Percentiles rank a stretch among this genome's conserved stretches.
These are phyloP conservation scores for Theropithecus gelada DNA, from an alignment of 2,113 vertebrate species.

Conservation along the genomic window DNA sequence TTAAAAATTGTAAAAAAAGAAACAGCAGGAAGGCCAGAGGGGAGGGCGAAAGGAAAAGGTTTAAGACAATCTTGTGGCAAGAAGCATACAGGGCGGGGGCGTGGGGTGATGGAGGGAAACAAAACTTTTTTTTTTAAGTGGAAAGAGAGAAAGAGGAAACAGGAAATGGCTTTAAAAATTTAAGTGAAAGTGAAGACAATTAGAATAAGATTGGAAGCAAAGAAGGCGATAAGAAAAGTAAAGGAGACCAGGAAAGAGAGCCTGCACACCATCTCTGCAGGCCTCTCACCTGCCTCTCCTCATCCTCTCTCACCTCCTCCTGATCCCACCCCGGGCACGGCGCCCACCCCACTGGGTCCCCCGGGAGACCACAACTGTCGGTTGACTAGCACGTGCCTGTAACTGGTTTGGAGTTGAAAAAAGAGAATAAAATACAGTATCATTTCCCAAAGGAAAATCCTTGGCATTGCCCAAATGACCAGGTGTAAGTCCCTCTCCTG, in stretches of 20 bases:
- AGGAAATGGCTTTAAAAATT: neutral
- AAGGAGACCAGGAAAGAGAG: neutral
- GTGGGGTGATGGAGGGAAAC: neutral
- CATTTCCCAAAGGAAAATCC: too few species aligned
- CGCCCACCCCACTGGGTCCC: too few species aligned
- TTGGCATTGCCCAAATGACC: fast-evolving
- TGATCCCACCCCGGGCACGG: neutral
- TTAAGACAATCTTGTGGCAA: neutral
- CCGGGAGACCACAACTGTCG: neutral
- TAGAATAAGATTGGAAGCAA: fast-evolving
- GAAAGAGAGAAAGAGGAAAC: neutral
- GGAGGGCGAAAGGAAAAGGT: neutral
- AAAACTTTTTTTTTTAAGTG: neutral
- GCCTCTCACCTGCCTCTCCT: neutral
- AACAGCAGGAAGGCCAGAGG: constrained; percentile 57
- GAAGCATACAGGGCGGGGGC: neutral
- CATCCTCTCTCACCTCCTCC: neutral
- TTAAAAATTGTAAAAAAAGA: constrained; percentile 34
- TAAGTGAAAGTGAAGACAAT: neutral
- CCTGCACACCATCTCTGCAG: neutral
- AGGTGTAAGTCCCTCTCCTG: fast-evolving
- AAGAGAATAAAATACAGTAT: neutral
- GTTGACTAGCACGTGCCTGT: fast-evolving
- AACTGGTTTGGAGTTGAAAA: neutral
- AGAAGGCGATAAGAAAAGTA: fast-evolving